These are phyloP conservation scores for Alexandromys fortis DNA, from an alignment of 2,113 vertebrate genomes.

Conservation along the genomic window DNA sequence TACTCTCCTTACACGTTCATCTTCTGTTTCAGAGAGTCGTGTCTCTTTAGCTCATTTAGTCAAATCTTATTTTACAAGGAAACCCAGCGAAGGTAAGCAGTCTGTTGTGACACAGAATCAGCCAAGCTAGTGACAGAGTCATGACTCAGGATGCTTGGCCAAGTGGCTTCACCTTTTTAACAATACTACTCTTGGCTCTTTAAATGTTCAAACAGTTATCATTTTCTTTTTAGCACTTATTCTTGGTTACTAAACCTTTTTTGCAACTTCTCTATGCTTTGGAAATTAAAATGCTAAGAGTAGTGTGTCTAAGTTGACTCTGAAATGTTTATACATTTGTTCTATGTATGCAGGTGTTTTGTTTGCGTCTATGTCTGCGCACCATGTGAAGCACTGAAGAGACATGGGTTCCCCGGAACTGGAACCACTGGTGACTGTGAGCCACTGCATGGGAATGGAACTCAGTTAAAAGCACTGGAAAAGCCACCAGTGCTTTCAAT, in stretches of 20 bases:
- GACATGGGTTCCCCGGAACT: neutral
- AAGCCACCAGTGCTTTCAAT: neutral
- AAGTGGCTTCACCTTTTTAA: neutral
- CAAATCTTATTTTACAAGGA: conserved; percentile 8
- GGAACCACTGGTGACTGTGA: neutral
- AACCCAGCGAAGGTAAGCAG: neutral
- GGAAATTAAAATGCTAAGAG: neutral
- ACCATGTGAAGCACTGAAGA: neutral
- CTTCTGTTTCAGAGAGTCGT: neutral
- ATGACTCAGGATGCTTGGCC: accelerated
- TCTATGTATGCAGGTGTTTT: neutral
- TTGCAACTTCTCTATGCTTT: neutral
- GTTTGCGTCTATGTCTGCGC: neutral
- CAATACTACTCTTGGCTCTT: neutral
- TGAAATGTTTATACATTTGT: neutral
- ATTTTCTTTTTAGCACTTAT: conserved; percentile 42
- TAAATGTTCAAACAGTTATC: neutral
- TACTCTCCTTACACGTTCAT: neutral
- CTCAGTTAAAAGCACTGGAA: neutral
- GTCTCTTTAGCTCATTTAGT: neutral
- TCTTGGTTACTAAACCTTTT: conserved; percentile 27
- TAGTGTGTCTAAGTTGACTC: neutral
- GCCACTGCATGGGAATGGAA: neutral
- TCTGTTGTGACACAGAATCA: neutral
- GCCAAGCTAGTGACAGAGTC: neutral